Base-by-base conservation (phyloP, 2,113 vertebrate genomes). In the Channa maculata region DNA sequence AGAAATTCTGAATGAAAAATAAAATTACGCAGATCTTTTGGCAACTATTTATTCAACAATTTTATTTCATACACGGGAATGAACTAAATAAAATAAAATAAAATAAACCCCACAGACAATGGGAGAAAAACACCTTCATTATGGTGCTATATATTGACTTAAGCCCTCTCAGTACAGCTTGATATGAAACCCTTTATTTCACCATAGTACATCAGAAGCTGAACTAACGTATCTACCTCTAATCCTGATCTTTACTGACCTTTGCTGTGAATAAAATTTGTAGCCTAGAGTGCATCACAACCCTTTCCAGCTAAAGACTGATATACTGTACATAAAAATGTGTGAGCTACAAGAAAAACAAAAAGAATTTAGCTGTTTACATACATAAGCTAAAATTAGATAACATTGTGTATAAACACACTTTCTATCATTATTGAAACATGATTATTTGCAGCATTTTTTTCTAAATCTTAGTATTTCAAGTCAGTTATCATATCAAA, bases 1-100 rank as follows among this genome's bases (percentile, higher is more conserved):
- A 12, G 33, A 70, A 74, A 65, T 3, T 6, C 52, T 64, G 50
- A 81, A 58, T 41, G 15, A 55, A 65, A 58, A 71, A 87, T 55
- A 60, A 51, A 89, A 53, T 62, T 64, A n/a, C 57, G 60, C 61
- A 64, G 65, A 77, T 52, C 50, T 92, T 91, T 92, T 89, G 77
- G 87, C 80, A 92, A 90, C 87, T 91, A 88, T 92, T 92, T 92
- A 93, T 91, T 93, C 76, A 92, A 92, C 91, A 89, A 80, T 89
- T 93, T 82, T 71, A 91, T 92, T 91, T 87, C 84, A 91, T 91
- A 94, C 91, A 93, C 86, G 82, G 88, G 79, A 90, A 92, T 65
- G 75, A 89, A 84, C 71, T 87, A 90, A 92, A 92, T 85, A 64
- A 82, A 93, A 87, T 85, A 64, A 82, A 93, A 87, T 85, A 86